These are phyloP conservation scores for Thysanoteuthis rhombus DNA, from an alignment of 2,888 invertebrate species.

Conservation along the genomic window DNA sequence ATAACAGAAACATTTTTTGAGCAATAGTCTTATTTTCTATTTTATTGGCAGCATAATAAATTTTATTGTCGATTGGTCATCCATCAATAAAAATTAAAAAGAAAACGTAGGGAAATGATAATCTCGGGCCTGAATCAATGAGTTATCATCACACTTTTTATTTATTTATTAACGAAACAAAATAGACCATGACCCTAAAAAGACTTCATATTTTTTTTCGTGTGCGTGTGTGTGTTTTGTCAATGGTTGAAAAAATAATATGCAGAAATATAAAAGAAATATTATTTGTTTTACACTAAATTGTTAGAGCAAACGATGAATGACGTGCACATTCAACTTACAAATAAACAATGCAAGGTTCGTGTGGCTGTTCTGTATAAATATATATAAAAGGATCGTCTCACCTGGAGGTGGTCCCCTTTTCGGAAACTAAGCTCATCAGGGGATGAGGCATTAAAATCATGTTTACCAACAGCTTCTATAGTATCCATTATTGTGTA, in stretches of 20 bases:
- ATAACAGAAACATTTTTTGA: neutral
- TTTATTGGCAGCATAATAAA: too few species aligned
- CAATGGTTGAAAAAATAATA: neutral
- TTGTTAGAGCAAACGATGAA: neutral
- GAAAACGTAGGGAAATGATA: too few species aligned
- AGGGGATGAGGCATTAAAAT: conserved; percentile 22
- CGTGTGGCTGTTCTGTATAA: neutral
- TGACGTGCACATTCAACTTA: too few species aligned
- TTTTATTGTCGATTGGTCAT: too few species aligned
- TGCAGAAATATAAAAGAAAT: neutral
- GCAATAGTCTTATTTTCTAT: too few species aligned
- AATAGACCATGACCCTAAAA: too few species aligned
- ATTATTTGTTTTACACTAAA: neutral
- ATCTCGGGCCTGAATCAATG: too few species aligned
- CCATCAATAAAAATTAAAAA: too few species aligned
- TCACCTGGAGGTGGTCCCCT: conserved; percentile 25
- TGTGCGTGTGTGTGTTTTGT: neutral
- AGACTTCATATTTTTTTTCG: neutral
- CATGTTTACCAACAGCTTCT: conserved; percentile 25
- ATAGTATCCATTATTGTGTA: conserved; percentile 25
- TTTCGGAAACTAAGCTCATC: conserved; percentile 22
- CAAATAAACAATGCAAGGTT: neutral
- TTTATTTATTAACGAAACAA: too few species aligned
- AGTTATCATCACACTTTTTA: too few species aligned
- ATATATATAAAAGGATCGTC: neutral